Evolutionary conservation across 2,113 vertebrate genomes (phyloP).

Genomic region (Microtus oregoni): DNA sequence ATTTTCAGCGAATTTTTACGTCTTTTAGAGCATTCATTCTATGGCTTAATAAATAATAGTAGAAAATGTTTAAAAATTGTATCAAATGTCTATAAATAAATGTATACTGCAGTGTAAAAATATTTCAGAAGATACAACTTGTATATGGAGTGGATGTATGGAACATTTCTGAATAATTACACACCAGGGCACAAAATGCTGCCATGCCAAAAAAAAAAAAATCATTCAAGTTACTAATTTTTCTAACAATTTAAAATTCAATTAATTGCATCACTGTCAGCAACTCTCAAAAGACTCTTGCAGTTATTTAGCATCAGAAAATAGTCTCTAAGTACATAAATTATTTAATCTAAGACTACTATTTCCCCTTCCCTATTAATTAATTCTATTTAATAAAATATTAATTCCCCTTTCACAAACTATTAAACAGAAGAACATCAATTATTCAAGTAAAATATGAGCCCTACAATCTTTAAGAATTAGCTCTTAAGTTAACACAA

Average conservation of each 20-base stretch:
- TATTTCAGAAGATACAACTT: conserved; percentile 55
- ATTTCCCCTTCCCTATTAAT: conserved; percentile 75
- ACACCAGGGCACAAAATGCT: conserved; percentile 57
- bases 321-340: conserved; percentile 66
- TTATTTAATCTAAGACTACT: conserved; percentile 78
- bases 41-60: conserved; percentile 53
- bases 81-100: conserved; percentile 54
- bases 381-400: conserved; percentile 76
- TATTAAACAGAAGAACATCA: conserved; percentile 68
- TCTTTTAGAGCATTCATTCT: conserved; percentile 57
- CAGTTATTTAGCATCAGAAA: conserved; percentile 66
- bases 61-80: conserved; percentile 47
- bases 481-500: conserved; percentile 63
- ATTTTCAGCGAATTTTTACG: conserved; percentile 53
- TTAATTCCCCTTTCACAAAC: conserved; percentile 70
- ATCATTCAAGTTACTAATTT: conserved; percentile 65
- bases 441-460: conserved; percentile 81
- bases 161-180: conserved; percentile 62
- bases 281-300: conserved; percentile 65
- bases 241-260: conserved; percentile 65
- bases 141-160: conserved; percentile 56
- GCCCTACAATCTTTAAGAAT: conserved; percentile 73
- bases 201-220: conserved; percentile 68
- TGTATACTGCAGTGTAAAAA: conserved; percentile 43
- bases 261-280: conserved; percentile 47